phyloP scores from a whole-genome alignment of 2,113 vertebrate genomes.

The Ageneiosus marmoratus region DNA sequence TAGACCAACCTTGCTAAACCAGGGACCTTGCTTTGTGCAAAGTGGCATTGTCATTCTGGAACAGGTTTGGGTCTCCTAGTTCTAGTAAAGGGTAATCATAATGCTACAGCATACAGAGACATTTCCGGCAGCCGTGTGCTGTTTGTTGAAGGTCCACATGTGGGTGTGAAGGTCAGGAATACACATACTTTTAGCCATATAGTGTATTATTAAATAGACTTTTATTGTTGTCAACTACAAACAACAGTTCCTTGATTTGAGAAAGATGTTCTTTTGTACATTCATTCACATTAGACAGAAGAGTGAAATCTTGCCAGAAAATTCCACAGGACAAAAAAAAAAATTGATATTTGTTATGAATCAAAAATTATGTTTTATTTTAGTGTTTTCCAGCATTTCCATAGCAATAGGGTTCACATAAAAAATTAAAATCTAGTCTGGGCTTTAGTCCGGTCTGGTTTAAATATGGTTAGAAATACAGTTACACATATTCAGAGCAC shows the following conservation, averaged over 20 bases:
- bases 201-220: slow-evolving; percentile 5
- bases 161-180: slow-evolving; percentile 10
- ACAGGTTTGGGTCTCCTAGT: neutral
- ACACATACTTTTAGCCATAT: neutral
- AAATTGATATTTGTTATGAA: neutral
- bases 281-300: neutral
- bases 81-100: neutral
- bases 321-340: neutral
- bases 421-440: neutral
- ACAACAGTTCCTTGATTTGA: no score
- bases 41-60: neutral
- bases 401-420: neutral
- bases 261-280: neutral
- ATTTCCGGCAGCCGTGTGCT: neutral
- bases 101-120: neutral
- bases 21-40: neutral
- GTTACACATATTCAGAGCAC: neutral
- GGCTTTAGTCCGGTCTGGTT: neutral
- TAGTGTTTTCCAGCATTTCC: neutral
- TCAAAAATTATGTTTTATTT: neutral
- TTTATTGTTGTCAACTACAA: slow-evolving; percentile 5
- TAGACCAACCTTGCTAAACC: neutral
- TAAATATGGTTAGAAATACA: neutral
- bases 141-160: neutral
- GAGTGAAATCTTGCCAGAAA: neutral